Base-by-base conservation (phyloP, 1,140 invertebrate genomes). In the Hermetia illucens region DNA sequence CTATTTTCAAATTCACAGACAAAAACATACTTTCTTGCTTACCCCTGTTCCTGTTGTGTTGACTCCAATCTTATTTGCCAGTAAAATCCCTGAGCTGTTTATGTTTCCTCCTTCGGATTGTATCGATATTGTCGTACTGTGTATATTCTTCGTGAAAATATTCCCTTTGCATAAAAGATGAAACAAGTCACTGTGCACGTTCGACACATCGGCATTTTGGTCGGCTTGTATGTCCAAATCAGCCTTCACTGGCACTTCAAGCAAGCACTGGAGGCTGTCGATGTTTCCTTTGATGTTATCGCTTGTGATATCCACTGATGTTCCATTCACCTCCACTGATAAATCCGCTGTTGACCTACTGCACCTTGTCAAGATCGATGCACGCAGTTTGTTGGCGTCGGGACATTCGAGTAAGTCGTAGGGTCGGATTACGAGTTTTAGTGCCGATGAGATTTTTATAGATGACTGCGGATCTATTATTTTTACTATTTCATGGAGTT, bases 401-500 rank as follows among this genome's bases (percentile, higher is more conserved):
- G 49, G 50, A 36, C 55, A 48, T 20, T 47, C 42, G 38, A 52
- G 45, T 1, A 57, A 46, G 39, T 58, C 52, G 1, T 45, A 49
- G 0, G 49, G 45, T 18, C 48, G 42, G 3, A 59, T 31, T 21
- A 41, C 44, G 2, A 58, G 15, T 9, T 38, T 43, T 5, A 56
- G 44, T 24, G 57, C 52, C 0, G 51, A 48, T 10, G 36, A 37
- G 0, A 58, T 40, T 34, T 53, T 58, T 15, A 58, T 56, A 17
- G 46, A 44, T 17, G 55, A 44, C 27, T 39, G 44, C 1, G 53
- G 53, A n/a, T n/a, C n/a, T n/a, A n/a, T n/a, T n/a, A n/a, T n/a
- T n/a, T n/a, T n/a, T n/a, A n/a, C n/a, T n/a, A n/a, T n/a, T n/a
- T n/a, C n/a, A n/a, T n/a, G n/a, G n/a, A n/a, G n/a, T n/a, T n/a